These are phyloP conservation scores for Liodrosophila aerea DNA, from an alignment of 2,888 invertebrate genomes.

Conservation along the genomic window DNA sequence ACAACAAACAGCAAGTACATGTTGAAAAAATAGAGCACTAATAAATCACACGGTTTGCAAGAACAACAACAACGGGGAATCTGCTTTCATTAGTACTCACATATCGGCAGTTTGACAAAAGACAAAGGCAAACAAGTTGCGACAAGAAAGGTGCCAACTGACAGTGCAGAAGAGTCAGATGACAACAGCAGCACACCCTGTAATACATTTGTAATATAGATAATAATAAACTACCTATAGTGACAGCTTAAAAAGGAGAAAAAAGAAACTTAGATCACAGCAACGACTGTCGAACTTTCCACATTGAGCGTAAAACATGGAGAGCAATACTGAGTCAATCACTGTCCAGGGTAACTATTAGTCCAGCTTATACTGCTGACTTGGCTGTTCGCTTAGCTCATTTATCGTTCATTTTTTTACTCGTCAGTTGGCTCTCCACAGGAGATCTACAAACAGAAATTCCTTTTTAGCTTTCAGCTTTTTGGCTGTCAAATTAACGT, in stretches of 20 bases:
- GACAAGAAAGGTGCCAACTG: constrained; percentile 5
- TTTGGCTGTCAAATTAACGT: constrained; percentile 56
- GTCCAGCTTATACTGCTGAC: too few species aligned
- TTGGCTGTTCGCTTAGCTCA: too few species aligned
- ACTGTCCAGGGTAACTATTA: too few species aligned
- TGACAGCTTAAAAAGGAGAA: background rate
- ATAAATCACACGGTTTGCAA: constrained; percentile 59
- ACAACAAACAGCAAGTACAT: constrained; percentile 9
- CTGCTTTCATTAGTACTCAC: constrained; percentile 46
- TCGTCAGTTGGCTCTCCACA: background rate
- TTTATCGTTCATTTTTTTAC: background rate
- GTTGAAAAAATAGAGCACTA: constrained; percentile 43
- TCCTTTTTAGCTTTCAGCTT: constrained; percentile 20
- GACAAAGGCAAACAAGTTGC: constrained; percentile 7
- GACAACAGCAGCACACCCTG: constrained; percentile 11
- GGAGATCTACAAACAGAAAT: background rate
- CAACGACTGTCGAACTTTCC: too few species aligned
- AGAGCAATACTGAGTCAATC: too few species aligned
- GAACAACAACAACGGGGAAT: constrained; percentile 14
- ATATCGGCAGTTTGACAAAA: constrained; percentile 29
- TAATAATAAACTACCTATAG: too few species aligned
- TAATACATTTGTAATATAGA: background rate
- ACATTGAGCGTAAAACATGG: too few species aligned
- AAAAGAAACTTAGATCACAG: too few species aligned
- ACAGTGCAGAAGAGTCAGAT: constrained; percentile 17